phyloP scores from a whole-genome alignment of 2,113 vertebrate genomes.

The Serranochromis macrocephalus region DNA sequence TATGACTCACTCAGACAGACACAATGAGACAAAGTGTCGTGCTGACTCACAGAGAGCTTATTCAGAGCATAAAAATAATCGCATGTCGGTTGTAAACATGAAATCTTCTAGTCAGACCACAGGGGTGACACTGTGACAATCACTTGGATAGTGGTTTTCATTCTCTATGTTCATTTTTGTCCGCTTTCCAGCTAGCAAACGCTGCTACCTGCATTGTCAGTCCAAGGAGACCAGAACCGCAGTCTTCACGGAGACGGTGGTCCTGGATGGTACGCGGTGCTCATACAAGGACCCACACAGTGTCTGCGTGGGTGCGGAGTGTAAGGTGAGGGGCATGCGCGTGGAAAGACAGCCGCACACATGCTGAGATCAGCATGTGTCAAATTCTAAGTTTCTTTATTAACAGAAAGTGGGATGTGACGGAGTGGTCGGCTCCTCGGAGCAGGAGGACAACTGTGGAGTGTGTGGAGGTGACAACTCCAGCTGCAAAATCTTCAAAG shows the following conservation, averaged over 20 bases:
- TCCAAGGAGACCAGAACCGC: slow-evolving; percentile 84
- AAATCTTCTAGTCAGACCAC: background rate
- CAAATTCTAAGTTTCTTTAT: background rate
- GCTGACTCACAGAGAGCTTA: slow-evolving; percentile 1
- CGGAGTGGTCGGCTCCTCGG: slow-evolving; percentile 85
- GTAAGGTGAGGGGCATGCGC: slow-evolving; percentile 75
- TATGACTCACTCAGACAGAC: slow-evolving; percentile 39
- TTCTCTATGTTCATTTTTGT: background rate
- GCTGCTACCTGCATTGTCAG: slow-evolving; percentile 90
- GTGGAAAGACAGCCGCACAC: background rate
- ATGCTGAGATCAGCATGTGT: background rate
- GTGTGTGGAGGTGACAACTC: slow-evolving; percentile 91
- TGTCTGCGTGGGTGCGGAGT: slow-evolving; percentile 89
- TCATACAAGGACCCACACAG: slow-evolving; percentile 95
- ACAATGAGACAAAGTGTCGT: slow-evolving; percentile 12
- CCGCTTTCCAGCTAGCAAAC: slow-evolving; percentile 79
- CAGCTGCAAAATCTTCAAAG: slow-evolving; percentile 91
- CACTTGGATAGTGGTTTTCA: background rate
- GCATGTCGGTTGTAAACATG: background rate
- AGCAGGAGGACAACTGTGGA: slow-evolving; percentile 95
- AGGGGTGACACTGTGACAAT: background rate
- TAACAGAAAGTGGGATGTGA: slow-evolving; percentile 94
- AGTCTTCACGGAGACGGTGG: slow-evolving; percentile 85
- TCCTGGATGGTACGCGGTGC: slow-evolving; percentile 88
- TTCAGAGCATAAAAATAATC: background rate